A percentile compares a stretch with the other conserved stretches of the same genome.
These are phyloP conservation scores for Drosophila persimilis DNA, from an alignment of 1,140 invertebrate species.

Conservation along the genomic window DNA sequence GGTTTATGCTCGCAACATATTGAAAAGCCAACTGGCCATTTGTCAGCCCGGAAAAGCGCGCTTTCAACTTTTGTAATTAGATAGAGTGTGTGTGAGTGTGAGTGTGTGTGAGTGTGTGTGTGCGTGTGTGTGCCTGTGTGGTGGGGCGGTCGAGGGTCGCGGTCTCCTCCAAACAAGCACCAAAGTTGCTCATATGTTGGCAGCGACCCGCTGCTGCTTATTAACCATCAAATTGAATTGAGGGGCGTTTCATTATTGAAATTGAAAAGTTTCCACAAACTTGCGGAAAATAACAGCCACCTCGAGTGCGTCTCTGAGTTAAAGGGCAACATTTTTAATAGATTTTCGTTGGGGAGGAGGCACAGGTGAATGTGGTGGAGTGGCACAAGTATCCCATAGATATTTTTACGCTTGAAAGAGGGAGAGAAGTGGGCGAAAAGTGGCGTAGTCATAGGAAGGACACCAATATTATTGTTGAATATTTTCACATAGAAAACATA, in stretches of 20 bases:
- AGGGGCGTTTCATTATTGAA: conserved; percentile 4
- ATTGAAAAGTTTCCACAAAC: background rate
- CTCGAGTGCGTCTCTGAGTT: too few relatives aligned
- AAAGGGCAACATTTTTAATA: too few relatives aligned
- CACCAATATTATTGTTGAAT: too few relatives aligned
- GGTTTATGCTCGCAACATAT: conserved; percentile 73
- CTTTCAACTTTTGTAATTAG: conserved; percentile 74
- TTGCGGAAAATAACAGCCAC: too few relatives aligned
- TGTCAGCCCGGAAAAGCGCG: conserved; percentile 49
- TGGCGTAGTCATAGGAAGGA: too few relatives aligned
- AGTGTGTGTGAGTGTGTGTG: background rate
- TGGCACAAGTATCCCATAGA: too few relatives aligned
- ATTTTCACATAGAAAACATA: too few relatives aligned
- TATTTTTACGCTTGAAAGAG: too few relatives aligned
- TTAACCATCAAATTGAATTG: conserved; percentile 14
- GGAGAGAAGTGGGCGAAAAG: too few relatives aligned
- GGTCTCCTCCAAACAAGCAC: background rate
- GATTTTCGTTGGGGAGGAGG: too few relatives aligned
- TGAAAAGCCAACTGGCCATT: conserved; percentile 70
- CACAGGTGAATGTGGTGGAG: too few relatives aligned
- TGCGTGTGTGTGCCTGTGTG: conserved; percentile 3
- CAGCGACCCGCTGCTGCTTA: background rate
- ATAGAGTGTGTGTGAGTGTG: conserved; percentile 42
- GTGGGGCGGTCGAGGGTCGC: background rate
- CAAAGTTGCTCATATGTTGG: conserved; percentile 6